phyloP scores from a whole-genome alignment of 2,888 invertebrate species.

The Platycnemis pennipes region DNA sequence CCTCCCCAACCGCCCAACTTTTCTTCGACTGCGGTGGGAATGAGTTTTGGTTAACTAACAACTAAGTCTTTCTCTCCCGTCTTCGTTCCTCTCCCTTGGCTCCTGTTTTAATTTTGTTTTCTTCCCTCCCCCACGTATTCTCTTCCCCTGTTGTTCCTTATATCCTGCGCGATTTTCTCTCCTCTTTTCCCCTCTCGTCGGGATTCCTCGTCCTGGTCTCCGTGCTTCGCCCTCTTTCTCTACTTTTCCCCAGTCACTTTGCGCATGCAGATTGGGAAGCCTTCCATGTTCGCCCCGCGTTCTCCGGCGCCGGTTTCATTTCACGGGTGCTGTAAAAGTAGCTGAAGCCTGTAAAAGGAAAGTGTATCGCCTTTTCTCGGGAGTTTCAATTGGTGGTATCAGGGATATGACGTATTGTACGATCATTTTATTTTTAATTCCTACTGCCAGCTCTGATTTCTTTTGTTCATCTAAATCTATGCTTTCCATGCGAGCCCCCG shows the following conservation, averaged over 20 bases:
- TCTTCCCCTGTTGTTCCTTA: no score
- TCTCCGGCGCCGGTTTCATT: background rate
- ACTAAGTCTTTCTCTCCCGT: background rate
- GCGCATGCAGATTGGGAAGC: background rate
- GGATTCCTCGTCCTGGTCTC: no score
- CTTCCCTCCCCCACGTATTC: background rate
- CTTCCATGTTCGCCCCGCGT: background rate
- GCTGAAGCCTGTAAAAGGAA: background rate
- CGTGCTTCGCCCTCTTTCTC: background rate
- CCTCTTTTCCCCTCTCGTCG: no score
- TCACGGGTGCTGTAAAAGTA: background rate
- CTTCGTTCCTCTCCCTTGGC: background rate
- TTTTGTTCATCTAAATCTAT: no score
- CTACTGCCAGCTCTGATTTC: no score
- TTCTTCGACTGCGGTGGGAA: background rate
- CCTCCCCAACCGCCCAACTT: background rate
- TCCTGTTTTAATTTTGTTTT: background rate
- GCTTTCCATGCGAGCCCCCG: no score
- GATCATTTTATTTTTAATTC: no score
- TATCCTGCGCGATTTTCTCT: no score
- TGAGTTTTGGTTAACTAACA: constrained; percentile 24
- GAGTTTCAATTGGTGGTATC: background rate
- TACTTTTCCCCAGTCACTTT: background rate
- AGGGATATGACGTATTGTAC: no score
- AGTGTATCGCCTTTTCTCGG: background rate